Evolutionary conservation across 2,797 vertebrate genomes (phyloP), one percentile per base, ranked within the genome.

Genomic region (Malurus splendens): DNA sequence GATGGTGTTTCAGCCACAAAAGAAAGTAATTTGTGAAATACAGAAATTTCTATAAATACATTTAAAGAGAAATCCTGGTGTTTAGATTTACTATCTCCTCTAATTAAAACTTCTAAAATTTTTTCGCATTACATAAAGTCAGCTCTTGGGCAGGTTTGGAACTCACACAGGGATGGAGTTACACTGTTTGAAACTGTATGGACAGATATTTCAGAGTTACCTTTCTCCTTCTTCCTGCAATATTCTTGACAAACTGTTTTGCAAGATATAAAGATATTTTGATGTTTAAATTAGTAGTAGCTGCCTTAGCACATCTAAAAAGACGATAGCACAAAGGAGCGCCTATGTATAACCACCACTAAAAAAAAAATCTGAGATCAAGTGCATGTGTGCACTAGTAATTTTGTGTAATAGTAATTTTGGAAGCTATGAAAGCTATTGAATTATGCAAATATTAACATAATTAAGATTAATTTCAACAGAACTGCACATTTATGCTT

Each of bases 361-460:
- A 14, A 38, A 48, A 59, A 20, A 42, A 56, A 22, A 16, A 16
- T 16, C n/a, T 24, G 45, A 54, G 59, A 41, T 48, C 0, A 3
- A 27, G 3, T 33, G 38, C 25, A 32, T 0, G 0, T 14, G 18
- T 30, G 17, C 27, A 65, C 8, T 27, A 27, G 38, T 57, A 51
- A 57, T 42, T 65, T 65, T 50, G 38, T 57, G 18, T 44, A 82
- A 50, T 22, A 42, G 12, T 24, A 16, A 75, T 41, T 86, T 48
- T 72, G 41, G 30, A 47, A 75, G 15, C 32, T 30, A 17, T 18
- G 47, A 32, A 86, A 54, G 27, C 25, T 70, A 25, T 7, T n/a
- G 45, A 64, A 60, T 54, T 36, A 61, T 3, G 51, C 36, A 38
- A 83, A 60, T 47, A 44, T 18, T 65, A 79, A 59, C 13, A 20